Evolutionary conservation across 2,113 vertebrate species (phyloP).

Genomic region (Urocitellus parryii): DNA sequence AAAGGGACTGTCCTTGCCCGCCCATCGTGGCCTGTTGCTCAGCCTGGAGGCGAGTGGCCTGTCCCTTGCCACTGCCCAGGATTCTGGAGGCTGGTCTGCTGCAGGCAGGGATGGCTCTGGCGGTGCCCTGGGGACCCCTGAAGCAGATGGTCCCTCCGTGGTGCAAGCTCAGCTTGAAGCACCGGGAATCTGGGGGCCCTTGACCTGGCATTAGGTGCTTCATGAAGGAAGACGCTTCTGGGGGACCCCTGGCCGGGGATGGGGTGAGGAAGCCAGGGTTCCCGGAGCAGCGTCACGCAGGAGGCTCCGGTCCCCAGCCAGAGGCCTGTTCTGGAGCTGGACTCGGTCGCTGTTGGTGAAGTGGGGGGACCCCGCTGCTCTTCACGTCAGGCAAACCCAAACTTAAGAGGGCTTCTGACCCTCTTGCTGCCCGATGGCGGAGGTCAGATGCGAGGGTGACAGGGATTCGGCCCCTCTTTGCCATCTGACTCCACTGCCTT

Average conservation of each 20-base stretch:
- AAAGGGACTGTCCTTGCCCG: fast-evolving
- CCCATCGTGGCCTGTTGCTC: not conserved
- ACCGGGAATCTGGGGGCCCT: conserved; percentile 85
- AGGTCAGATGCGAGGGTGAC: not conserved
- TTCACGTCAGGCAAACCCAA: fast-evolving
- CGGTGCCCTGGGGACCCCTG: conserved; percentile 65
- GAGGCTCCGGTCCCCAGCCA: not conserved
- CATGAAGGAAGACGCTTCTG: conserved; percentile 14
- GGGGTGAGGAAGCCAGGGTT: conserved; percentile 60
- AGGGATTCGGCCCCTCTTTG: no score
- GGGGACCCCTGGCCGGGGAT: conserved; percentile 1
- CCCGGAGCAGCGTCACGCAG: fast-evolving
- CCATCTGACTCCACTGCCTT: fast-evolving
- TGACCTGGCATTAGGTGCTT: conserved; percentile 87
- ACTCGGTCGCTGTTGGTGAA: fast-evolving
- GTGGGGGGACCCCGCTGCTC: fast-evolving
- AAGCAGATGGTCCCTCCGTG: conserved; percentile 78
- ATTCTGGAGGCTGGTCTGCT: not conserved
- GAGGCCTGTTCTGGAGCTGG: no score
- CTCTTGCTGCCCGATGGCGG: not conserved
- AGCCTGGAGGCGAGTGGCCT: not conserved
- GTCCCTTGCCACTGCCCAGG: not conserved
- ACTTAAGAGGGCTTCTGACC: not conserved
- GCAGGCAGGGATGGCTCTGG: not conserved
- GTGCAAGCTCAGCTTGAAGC: conserved; percentile 81